A percentile compares a stretch with the other conserved stretches of the same genome.
Evolutionary conservation across 2,113 vertebrate species (phyloP).

Genomic region (Phalacrocorax aristotelis): DNA sequence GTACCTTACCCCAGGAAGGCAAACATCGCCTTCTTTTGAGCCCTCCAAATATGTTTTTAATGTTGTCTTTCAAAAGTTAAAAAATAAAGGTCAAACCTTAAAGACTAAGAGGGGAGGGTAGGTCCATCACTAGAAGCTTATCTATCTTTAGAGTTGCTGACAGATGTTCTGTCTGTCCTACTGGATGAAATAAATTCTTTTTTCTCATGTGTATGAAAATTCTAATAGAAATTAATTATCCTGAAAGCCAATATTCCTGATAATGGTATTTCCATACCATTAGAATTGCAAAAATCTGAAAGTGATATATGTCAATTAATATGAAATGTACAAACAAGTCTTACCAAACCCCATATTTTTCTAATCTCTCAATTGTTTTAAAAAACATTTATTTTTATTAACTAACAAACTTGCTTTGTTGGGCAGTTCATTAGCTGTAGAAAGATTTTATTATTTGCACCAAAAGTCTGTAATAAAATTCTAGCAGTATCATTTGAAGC

Average conservation of each 20-base stretch:
- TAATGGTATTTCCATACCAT: conserved; percentile 19
- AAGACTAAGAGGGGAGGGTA: neutral
- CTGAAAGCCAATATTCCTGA: neutral
- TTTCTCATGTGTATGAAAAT: neutral
- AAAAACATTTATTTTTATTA: conserved; percentile 74
- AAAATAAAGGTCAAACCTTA: neutral
- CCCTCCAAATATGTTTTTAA: neutral
- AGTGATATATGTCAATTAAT: conserved; percentile 46
- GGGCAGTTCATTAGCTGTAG: conserved; percentile 69
- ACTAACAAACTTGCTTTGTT: conserved; percentile 72
- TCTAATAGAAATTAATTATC: neutral
- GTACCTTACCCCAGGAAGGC: neutral
- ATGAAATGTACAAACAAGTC: neutral
- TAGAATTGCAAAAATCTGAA: conserved; percentile 32
- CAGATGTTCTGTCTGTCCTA: neutral
- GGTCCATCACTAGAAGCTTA: neutral
- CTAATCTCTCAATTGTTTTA: conserved; percentile 60
- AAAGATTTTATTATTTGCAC: conserved; percentile 66
- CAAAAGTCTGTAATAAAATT: conserved; percentile 64
- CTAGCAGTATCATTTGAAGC: conserved; percentile 55
- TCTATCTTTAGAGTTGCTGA: neutral
- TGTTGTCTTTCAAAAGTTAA: neutral
- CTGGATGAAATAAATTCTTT: neutral
- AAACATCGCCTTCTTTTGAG: neutral
- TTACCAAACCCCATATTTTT: conserved; percentile 54